Conservation (phyloP, 2,797 vertebrate genomes). For the Orientallactaga sibirica region DNA sequence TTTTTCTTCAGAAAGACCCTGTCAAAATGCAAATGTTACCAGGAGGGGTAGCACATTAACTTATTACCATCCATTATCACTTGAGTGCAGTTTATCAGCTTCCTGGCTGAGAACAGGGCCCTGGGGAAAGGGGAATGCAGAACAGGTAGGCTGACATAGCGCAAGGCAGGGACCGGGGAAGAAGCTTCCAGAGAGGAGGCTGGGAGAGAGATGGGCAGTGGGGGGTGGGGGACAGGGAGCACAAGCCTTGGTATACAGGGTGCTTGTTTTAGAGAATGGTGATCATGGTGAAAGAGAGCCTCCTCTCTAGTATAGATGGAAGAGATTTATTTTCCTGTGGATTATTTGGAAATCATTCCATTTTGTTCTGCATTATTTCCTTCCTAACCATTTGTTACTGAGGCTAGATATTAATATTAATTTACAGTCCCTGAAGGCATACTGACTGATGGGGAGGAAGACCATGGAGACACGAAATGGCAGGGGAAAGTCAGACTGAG, state of each 20-base stretch:
- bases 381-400: slow-evolving; percentile 67
- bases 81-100: slow-evolving; percentile 72
- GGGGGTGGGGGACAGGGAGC: background rate
- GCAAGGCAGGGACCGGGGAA: background rate
- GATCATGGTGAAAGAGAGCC: background rate
- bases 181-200: background rate
- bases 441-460: background rate
- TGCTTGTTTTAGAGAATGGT: background rate
- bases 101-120: slow-evolving; percentile 72
- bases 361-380: slow-evolving; percentile 54
- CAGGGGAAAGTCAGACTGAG: background rate
- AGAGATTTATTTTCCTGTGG: background rate
- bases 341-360: slow-evolving; percentile 21
- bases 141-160: background rate
- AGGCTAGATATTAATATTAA: slow-evolving; percentile 55
- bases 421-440: slow-evolving; percentile 47
- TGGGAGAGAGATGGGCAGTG: too few species aligned
- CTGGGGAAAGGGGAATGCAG: background rate
- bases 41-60: slow-evolving; percentile 74
- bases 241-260: background rate
- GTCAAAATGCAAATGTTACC: slow-evolving; percentile 79
- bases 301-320: background rate
- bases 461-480: background rate
- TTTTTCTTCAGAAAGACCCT: slow-evolving; percentile 73
- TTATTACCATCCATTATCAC: slow-evolving; percentile 81